These are phyloP conservation scores for Scomber japonicus DNA, from an alignment of 2,113 vertebrate genomes.

Conservation along the genomic window DNA sequence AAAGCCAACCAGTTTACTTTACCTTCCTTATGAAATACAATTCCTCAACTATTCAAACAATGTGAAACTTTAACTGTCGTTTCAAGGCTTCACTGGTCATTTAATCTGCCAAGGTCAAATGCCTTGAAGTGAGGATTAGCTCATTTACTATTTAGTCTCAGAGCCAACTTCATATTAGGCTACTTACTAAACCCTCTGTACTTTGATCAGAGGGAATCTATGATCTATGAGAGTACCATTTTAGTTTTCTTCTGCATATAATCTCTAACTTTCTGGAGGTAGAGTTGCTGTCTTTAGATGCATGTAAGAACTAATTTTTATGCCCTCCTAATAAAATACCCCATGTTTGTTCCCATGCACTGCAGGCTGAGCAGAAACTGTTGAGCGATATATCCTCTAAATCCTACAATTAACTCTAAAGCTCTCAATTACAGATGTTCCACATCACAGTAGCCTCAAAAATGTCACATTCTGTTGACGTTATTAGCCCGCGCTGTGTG, in stretches of 20 bases:
- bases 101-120: constrained; percentile 44
- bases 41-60: not conserved
- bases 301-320: not conserved
- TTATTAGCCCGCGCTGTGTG: constrained; percentile 18
- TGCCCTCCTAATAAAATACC: not conserved
- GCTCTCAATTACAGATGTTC: constrained; percentile 41
- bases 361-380: constrained; percentile 18
- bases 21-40: too few relatives aligned
- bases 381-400: constrained; percentile 27
- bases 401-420: constrained; percentile 55
- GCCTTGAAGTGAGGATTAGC: constrained; percentile 36
- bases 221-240: not conserved
- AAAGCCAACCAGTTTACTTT: too few relatives aligned
- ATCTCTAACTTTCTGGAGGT: not conserved
- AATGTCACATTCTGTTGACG: constrained; percentile 31
- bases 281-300: not conserved
- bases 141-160: constrained; percentile 23
- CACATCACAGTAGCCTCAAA: constrained; percentile 56
- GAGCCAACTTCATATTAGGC: constrained; percentile 34
- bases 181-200: constrained; percentile 23
- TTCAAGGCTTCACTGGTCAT: constrained; percentile 8
- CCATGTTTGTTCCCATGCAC: constrained; percentile 14
- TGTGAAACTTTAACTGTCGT: constrained; percentile 2
- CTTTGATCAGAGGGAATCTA: constrained; percentile 33
- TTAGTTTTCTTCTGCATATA: not conserved